These are phyloP conservation scores for Tuta absoluta DNA, from an alignment of 2,888 invertebrate species.

Conservation along the genomic window DNA sequence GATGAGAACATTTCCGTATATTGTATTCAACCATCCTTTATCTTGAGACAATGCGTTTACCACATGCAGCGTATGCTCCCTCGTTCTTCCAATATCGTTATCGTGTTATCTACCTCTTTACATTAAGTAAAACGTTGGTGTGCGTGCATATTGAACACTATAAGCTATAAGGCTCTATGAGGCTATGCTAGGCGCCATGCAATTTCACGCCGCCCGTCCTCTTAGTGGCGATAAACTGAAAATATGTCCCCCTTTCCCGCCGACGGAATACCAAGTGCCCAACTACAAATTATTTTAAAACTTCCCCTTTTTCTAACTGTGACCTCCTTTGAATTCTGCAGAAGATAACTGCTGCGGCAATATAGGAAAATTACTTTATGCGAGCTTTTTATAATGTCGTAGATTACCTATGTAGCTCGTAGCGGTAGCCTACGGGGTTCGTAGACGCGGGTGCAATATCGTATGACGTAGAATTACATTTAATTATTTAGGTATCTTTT, in stretches of 20 bases:
- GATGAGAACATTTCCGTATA: too few species aligned
- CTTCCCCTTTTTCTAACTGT: slow-evolving; percentile 21
- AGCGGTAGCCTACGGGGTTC: slow-evolving; percentile 5
- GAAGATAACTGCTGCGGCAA: slow-evolving; percentile 14
- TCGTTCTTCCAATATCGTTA: slow-evolving; percentile 37
- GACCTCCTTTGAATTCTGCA: slow-evolving; percentile 31
- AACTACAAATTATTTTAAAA: slow-evolving; percentile 66
- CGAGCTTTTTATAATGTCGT: slow-evolving; percentile 10
- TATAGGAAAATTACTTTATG: slow-evolving; percentile 17
- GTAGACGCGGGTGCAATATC: not conserved
- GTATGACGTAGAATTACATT: too few species aligned
- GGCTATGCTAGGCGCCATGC: slow-evolving; percentile 43
- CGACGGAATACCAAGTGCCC: slow-evolving; percentile 67
- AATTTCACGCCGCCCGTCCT: slow-evolving; percentile 62
- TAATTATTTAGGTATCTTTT: not conserved
- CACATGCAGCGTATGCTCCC: not conserved
- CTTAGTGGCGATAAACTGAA: slow-evolving; percentile 72
- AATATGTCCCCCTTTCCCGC: slow-evolving; percentile 55
- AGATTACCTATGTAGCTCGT: slow-evolving; percentile 7
- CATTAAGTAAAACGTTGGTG: slow-evolving; percentile 47
- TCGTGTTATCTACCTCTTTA: slow-evolving; percentile 35
- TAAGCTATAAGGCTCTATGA: slow-evolving; percentile 46
- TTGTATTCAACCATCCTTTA: not conserved
- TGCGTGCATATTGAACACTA: slow-evolving; percentile 52
- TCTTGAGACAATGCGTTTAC: slow-evolving; percentile 14